These are phyloP conservation scores for Albula goreensis DNA, from an alignment of 2,113 vertebrate species.

Conservation along the genomic window DNA sequence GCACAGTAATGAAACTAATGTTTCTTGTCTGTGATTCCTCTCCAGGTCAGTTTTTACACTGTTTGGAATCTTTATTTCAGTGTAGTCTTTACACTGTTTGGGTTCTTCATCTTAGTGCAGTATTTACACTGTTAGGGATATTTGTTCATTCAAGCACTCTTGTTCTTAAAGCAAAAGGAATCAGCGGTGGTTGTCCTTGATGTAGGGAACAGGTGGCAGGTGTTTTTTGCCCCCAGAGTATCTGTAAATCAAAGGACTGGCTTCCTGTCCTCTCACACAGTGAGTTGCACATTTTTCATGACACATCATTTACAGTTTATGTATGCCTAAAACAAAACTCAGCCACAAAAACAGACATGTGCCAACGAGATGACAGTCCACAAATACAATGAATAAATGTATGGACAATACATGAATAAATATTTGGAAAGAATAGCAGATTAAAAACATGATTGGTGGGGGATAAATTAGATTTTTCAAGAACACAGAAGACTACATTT, in stretches of 20 bases:
- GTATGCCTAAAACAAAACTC: neutral
- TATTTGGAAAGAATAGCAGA: neutral
- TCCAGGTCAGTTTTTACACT: too few species aligned
- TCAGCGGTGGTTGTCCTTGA: neutral
- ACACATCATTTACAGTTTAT: neutral
- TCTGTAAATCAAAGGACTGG: neutral
- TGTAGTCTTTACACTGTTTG: too few species aligned
- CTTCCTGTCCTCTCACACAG: neutral
- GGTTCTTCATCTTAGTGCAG: too few species aligned
- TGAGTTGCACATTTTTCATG: neutral
- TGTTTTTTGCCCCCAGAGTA: slow-evolving; percentile 5
- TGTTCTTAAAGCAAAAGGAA: neutral
- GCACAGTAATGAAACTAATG: neutral
- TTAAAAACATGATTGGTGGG: neutral
- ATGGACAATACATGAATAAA: neutral
- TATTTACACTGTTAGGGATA: too few species aligned
- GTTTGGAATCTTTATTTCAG: too few species aligned
- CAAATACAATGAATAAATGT: neutral
- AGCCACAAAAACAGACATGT: neutral
- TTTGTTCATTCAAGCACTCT: neutral
- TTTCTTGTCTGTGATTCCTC: neutral
- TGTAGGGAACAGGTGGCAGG: slow-evolving; percentile 2
- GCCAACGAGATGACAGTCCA: neutral
- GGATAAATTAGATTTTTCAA: neutral
- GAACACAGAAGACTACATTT: neutral